Evolutionary conservation across 2,797 vertebrate species (phyloP), one percentile per base, ranked within the genome.

Genomic region (Chaetodon trifasciatus): DNA sequence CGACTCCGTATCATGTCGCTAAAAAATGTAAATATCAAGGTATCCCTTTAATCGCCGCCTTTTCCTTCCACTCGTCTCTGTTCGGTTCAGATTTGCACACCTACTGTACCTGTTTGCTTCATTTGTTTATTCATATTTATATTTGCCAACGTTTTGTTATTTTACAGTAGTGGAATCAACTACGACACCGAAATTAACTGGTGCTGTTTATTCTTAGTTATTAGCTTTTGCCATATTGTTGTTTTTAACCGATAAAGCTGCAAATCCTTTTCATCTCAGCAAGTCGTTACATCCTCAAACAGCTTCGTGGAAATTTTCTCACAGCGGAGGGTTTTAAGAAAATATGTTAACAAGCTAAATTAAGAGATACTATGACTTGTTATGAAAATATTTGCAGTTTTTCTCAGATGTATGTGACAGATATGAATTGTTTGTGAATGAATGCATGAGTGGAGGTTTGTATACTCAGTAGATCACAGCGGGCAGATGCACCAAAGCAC

Each of bases 51-150:
- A 74, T 24, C 19, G 12, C 87, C 40, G 81, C 83, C 72, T 87
- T 74, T 67, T 70, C 42, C 58, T 35, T 63, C 23, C 4, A 52
- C 55, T 60, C 28, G 44, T 76, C 16, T 76, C 57, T 42, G 63
- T 74, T 81, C 39, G 75, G 82, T 79, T 88, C 81, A 86, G 68
- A 87, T 91, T 92, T 92, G 90, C 93, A 93, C 92, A 92, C 76
- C 84, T 88, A 88, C 89, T 90, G 89, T 92, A 85, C 65, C 61
- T 52, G 32, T 55, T 52, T 15, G 76, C 82, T 85, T 81, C 62
- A 11, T 63, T 57, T 49, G 24, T 50, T 44, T 44, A 47, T 70
- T 46, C 81, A 67, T 83, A 88, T 89, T 84, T 88, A 88, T 89
- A 65, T 79, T 76, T 61, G 73, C 74, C 63, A 81, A 65, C 21